These are phyloP conservation scores for Diadegma fenestrale DNA, from an alignment of 2,888 invertebrate genomes.

Conservation along the genomic window DNA sequence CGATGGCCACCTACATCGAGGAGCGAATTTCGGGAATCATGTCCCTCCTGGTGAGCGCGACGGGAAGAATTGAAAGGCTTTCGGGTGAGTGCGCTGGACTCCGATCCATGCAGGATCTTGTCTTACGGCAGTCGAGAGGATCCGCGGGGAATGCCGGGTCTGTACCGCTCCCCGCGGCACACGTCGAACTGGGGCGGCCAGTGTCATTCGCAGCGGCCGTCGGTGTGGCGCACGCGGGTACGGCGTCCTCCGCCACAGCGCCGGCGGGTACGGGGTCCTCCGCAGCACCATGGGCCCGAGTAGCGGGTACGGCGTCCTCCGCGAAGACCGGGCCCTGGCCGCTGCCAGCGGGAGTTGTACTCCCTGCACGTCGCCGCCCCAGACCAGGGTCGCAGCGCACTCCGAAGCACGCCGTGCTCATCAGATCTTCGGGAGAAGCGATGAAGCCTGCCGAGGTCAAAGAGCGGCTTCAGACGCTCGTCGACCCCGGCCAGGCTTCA, in stretches of 20 bases:
- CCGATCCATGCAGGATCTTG: neutral
- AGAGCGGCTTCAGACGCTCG: slow-evolving; percentile 6
- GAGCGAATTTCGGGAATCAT: neutral
- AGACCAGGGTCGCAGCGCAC: neutral
- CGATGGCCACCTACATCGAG: neutral
- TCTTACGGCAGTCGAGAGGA: neutral
- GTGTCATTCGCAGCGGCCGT: neutral
- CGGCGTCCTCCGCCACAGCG: neutral
- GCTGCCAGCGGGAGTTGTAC: neutral
- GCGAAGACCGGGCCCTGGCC: neutral
- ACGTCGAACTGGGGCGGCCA: neutral
- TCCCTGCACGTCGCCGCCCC: neutral
- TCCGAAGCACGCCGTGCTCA: neutral
- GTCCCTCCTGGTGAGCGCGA: neutral
- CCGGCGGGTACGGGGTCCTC: neutral
- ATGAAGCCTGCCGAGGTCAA: slow-evolving; percentile 12
- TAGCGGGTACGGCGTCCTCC: neutral
- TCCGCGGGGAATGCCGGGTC: neutral
- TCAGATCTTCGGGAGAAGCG: neutral
- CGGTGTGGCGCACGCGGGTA: neutral
- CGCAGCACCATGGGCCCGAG: neutral
- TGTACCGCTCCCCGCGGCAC: neutral
- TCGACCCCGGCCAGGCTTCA: slow-evolving; percentile 9
- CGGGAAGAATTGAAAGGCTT: neutral
- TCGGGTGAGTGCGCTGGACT: slow-evolving; percentile 7